Percentiles rank a stretch among this genome's conserved stretches.
phyloP scores from a whole-genome alignment of 2,113 vertebrate genomes.

The sheep (Ovis aries) region ARS-UI_Ramb_v3.0 NC_056080.1:7822501-7823000 shows the following conservation, averaged over 20 bases:
- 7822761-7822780: background rate
- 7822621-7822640: background rate
- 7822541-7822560: no score
- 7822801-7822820: fast-evolving
- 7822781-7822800: no score
- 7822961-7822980: background rate
- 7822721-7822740: no score
- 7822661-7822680: no score
- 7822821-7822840: fast-evolving
- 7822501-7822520: fast-evolving
- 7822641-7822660: fast-evolving
- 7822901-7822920: no score
- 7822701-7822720: background rate
- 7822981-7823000: fast-evolving
- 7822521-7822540: no score
- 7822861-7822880: no score
- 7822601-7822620: background rate
- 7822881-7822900: no score
- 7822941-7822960: background rate
- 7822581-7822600: background rate
- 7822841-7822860: fast-evolving
- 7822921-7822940: no score
- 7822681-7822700: fast-evolving
- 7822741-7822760: background rate
- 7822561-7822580: no score